Conservation (phyloP, 2,113 vertebrate genomes). For the Muscicapa adusta region DNA sequence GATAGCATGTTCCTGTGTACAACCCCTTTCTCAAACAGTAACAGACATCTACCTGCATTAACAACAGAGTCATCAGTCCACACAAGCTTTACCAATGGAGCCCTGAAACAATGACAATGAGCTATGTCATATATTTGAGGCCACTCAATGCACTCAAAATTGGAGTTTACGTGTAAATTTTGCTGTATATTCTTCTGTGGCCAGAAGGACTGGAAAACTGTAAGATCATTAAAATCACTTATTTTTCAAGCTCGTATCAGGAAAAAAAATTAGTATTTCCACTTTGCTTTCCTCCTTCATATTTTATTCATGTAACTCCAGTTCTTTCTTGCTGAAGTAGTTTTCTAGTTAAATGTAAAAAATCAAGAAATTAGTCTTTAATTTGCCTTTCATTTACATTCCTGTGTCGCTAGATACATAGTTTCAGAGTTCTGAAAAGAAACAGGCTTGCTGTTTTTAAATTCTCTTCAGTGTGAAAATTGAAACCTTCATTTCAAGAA, state of each 20-base stretch:
- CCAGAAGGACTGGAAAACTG: neutral
- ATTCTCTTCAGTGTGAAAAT: neutral
- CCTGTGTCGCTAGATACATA: neutral
- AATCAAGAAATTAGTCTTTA: neutral
- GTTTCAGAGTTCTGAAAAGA: neutral
- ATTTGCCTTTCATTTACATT: neutral
- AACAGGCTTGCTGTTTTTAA: neutral
- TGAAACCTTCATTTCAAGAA: neutral
- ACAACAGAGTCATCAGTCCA: neutral
- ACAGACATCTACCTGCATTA: neutral
- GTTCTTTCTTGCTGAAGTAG: neutral
- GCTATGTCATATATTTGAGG: neutral
- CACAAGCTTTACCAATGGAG: neutral
- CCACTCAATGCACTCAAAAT: neutral
- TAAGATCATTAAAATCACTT: neutral
- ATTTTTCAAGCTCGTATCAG: neutral
- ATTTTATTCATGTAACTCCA: neutral
- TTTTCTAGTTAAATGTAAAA: neutral
- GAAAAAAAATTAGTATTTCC: neutral
- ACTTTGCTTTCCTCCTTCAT: neutral
- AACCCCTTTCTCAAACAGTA: neutral
- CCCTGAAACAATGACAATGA: neutral
- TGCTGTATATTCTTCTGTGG: neutral
- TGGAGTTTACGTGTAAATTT: neutral
- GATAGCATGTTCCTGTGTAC: neutral